Base-by-base conservation (phyloP, 1,140 invertebrate genomes). In the Aphidius gifuensis region DNA sequence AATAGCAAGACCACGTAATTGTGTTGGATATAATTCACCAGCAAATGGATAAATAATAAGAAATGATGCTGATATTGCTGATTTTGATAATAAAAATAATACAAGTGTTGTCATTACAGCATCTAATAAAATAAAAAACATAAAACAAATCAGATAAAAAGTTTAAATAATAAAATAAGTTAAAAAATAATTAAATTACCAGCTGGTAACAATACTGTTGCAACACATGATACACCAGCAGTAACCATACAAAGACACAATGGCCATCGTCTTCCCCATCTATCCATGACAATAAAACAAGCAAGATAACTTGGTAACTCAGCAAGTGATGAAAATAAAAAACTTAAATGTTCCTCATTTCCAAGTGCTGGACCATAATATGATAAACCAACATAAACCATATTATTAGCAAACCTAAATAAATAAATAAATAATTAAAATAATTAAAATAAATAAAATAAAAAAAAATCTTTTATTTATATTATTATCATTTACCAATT, bases 11-110 rank as follows among this genome's bases (percentile, higher is more conserved):
- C 92, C 93, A 65, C 92, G 84, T 21, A 93, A 83, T 77, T 92
- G 89, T 4, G 92, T 93, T 1, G 93, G 92, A 78, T 93, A 94
- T 9, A 94, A 77, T 81, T 95, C 93, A 5, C 92, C 92, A 69
- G 92, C 92, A 74, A 94, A 94, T 2, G 93, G 91, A 78, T 94
- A 94, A 64, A 96, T 92, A 16, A 95, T 92, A 38, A 94, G 81
- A 79, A 96, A 96, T 1, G 93, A 92, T 5, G 92, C 92, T 1
- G 93, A 94, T 76, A 96, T 92, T 50, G 91, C 85, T 66, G 92
- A 94, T 78, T 96, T 96, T 4, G 93, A 94, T 67, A 94, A 82
- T 9, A 96, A 81, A 72, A 92, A 95, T 8, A 96, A 76, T 39
- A 89, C 81, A 38, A 94, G 74, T 5, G 91, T 92, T 67, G 86